Conservation (phyloP, 2,113 vertebrate genomes). For the Kobus ellipsiprymnus region DNA sequence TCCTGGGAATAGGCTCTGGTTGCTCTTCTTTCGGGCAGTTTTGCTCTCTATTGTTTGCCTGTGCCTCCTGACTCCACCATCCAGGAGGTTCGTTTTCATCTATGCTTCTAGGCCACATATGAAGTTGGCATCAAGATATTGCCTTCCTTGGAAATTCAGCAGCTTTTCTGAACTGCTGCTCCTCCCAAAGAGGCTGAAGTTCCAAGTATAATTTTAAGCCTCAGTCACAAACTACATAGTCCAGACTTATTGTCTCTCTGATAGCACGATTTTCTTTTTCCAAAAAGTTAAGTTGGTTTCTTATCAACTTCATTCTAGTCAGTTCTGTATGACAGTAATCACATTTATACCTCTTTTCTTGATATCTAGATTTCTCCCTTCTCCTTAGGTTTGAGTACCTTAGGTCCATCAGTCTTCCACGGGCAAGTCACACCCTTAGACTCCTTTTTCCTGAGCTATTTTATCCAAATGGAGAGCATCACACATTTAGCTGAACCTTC, state of each 20-base stretch:
- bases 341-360: not conserved
- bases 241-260: not conserved
- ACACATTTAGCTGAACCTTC: not conserved
- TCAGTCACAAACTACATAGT: not conserved
- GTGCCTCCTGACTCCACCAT: not conserved
- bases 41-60: not conserved
- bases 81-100: not conserved
- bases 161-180: not conserved
- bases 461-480: not conserved
- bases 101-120: not conserved
- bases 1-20: not conserved
- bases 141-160: not conserved
- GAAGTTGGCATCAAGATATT: not conserved
- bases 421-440: not conserved
- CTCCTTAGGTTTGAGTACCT: not conserved
- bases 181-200: not conserved
- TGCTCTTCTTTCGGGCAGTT: not conserved
- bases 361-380: not conserved
- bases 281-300: not conserved
- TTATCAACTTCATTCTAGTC: not conserved
- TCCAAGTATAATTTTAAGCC: not conserved
- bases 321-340: not conserved
- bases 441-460: not conserved
- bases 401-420: not conserved
- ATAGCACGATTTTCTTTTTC: not conserved